phyloP scores from a whole-genome alignment of 2,113 vertebrate genomes.

The Toxostoma redivivum region DNA sequence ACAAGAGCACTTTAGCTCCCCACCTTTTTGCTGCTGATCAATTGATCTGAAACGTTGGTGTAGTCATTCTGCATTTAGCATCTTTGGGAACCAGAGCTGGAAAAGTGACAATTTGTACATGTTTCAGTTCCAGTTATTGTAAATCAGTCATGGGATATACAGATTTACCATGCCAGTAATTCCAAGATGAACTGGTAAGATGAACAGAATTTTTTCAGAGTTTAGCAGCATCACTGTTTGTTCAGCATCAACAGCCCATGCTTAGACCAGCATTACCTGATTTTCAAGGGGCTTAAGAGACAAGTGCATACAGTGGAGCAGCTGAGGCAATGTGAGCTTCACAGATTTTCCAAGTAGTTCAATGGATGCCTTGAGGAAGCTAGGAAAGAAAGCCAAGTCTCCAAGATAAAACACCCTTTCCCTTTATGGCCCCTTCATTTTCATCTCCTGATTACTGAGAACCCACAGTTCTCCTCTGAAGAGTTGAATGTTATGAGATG shows the following conservation, averaged over 20 bases:
- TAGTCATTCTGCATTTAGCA: background rate
- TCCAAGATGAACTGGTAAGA: background rate
- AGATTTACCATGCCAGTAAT: background rate
- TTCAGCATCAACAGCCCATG: background rate
- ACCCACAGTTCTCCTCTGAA: background rate
- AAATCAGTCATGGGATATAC: background rate
- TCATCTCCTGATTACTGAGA: background rate
- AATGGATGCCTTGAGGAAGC: background rate
- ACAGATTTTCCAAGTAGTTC: background rate
- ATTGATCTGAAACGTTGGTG: background rate
- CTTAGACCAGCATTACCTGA: background rate
- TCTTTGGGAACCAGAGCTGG: background rate
- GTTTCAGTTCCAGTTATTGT: background rate
- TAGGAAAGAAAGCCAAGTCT: background rate
- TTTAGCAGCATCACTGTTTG: background rate
- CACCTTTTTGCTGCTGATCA: background rate
- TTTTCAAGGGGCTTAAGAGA: background rate
- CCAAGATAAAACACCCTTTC: background rate
- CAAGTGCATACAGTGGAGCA: background rate
- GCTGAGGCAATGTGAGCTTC: background rate
- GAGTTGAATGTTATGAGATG: background rate
- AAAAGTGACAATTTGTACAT: background rate
- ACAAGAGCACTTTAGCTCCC: background rate
- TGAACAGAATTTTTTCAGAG: background rate
- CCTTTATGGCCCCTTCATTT: background rate